Evolutionary conservation across 37 sponge, comb jelly and placozoan species (phyloP).

Genomic region (Cladorhizidae sp.): DNA sequence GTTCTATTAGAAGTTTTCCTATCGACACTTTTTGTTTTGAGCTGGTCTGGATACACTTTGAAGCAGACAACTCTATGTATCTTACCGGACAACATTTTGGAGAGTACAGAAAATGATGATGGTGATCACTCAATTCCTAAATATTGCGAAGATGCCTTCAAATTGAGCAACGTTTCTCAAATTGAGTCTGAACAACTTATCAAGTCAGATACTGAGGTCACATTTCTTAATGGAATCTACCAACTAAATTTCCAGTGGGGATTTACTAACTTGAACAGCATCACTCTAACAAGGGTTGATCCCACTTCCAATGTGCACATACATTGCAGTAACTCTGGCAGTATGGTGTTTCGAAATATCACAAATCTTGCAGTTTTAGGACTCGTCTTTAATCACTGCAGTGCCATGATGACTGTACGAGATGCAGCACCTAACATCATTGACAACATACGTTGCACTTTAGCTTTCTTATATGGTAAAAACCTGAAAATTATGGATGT

Average conservation of each 20-base stretch:
- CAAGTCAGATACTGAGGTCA: not conserved
- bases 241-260: not conserved
- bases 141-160: too few species aligned
- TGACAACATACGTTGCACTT: not conserved
- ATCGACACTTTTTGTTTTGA: too few species aligned
- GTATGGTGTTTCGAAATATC: not conserved
- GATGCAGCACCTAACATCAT: not conserved
- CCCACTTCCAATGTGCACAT: not conserved
- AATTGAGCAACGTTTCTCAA: not conserved
- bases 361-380: not conserved
- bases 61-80: too few species aligned
- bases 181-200: not conserved
- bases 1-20: too few species aligned
- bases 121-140: too few species aligned
- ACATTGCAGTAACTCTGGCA: not conserved
- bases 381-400: not conserved
- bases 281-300: not conserved
- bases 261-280: not conserved
- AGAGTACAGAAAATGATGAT: too few species aligned
- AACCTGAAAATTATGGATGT: not conserved
- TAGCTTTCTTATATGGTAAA: not conserved
- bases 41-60: too few species aligned
- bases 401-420: not conserved
- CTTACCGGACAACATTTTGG: too few species aligned
- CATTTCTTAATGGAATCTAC: not conserved